Conservation (phyloP, 2,888 invertebrate genomes). For the Callosobruchus maculatus region DNA sequence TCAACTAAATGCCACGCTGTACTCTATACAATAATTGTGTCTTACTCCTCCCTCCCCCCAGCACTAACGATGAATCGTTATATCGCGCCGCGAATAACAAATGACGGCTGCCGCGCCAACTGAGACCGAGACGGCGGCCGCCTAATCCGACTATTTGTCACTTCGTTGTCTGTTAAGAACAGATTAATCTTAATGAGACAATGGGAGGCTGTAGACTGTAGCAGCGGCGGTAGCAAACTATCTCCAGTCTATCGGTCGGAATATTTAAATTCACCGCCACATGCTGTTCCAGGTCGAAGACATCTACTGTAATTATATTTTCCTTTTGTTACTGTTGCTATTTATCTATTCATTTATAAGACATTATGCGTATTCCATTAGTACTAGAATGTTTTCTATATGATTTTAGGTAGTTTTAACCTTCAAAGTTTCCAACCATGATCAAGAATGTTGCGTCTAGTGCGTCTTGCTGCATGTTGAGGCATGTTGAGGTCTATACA, state of each 20-base stretch:
- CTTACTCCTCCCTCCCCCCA: neutral
- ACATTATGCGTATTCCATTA: no score
- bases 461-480: no score
- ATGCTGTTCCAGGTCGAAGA: neutral
- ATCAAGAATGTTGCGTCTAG: no score
- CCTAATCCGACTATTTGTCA: slow-evolving; percentile 29
- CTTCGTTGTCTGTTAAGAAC: slow-evolving; percentile 34
- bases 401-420: no score
- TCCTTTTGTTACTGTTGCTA: no score
- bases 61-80: neutral
- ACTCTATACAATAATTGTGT: no score
- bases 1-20: no score
- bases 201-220: slow-evolving; percentile 15
- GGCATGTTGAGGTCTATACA: no score
- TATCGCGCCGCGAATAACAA: neutral
- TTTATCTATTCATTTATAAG: no score
- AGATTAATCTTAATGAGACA: slow-evolving; percentile 34
- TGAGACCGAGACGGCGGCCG: neutral
- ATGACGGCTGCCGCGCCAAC: neutral
- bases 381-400: no score
- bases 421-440: no score
- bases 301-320: slow-evolving; percentile 12
- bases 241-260: neutral
- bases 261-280: neutral
- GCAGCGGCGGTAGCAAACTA: neutral